phyloP scores from a whole-genome alignment of 2,113 vertebrate species.

The Chaenogobius annularis region DNA sequence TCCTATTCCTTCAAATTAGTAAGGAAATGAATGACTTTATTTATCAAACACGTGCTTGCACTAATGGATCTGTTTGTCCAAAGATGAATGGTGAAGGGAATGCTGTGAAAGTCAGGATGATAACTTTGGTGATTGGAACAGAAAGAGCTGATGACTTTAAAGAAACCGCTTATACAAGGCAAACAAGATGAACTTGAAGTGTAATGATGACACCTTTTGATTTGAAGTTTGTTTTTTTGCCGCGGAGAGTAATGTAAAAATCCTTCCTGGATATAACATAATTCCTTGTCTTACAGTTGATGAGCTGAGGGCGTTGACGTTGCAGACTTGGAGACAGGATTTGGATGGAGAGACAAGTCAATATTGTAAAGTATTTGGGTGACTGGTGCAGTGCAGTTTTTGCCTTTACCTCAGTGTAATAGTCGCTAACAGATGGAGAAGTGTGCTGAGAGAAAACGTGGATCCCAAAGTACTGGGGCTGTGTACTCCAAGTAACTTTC shows the following conservation, averaged over 20 bases:
- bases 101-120: background rate
- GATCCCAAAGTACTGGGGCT: background rate
- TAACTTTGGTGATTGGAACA: background rate
- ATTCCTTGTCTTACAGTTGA: background rate
- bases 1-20: constrained; percentile 29
- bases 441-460: background rate
- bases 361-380: background rate
- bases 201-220: too few relatives aligned
- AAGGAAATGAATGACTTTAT: constrained; percentile 37
- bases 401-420: background rate
- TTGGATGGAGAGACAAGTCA: background rate
- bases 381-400: background rate
- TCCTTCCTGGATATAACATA: background rate
- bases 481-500: background rate
- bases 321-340: background rate
- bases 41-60: constrained; percentile 43
- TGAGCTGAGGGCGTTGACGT: too few relatives aligned
- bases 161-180: too few relatives aligned
- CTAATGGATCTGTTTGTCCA: constrained; percentile 52
- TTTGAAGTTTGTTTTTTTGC: too few relatives aligned
- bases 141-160: too few relatives aligned
- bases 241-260: background rate
- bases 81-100: constrained; percentile 1
- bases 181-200: too few relatives aligned
- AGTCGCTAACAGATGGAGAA: background rate